Evolutionary conservation across 2,113 vertebrate genomes (phyloP).

Genomic region (Bagarius yarrelli): DNA sequence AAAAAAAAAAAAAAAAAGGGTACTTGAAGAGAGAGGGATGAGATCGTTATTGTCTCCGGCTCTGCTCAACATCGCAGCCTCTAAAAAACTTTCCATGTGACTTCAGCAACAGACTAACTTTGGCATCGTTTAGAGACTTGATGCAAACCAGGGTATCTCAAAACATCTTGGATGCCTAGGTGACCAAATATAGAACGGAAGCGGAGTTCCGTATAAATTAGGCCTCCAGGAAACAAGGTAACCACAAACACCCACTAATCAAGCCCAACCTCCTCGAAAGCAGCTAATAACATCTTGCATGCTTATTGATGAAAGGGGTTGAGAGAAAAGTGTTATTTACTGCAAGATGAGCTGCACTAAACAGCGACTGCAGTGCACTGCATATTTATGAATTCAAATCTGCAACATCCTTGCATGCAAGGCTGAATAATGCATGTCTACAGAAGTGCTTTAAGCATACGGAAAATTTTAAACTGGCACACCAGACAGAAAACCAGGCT

Average conservation of each 20-base stretch:
- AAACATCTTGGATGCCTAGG: not conserved
- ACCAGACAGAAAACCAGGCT: slow-evolving; percentile 1
- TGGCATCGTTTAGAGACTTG: not conserved
- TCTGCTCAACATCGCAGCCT: not conserved
- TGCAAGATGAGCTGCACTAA: too few relatives aligned
- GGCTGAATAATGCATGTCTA: slow-evolving; percentile 22
- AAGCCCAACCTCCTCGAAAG: not conserved
- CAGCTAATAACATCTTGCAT: not conserved
- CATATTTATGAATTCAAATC: slow-evolving; percentile 15
- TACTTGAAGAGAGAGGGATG: not conserved
- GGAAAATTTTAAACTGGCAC: not conserved
- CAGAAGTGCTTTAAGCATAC: not conserved
- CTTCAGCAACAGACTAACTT: slow-evolving; percentile 10
- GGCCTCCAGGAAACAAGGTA: not conserved
- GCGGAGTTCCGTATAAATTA: not conserved
- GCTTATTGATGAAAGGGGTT: not conserved
- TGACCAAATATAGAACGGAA: slow-evolving; percentile 13
- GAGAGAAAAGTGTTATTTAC: not conserved
- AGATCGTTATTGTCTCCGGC: not conserved
- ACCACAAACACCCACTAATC: slow-evolving; percentile 10
- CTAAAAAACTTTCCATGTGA: slow-evolving; percentile 11
- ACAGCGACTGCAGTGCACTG: slow-evolving; percentile 1
- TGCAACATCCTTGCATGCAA: not conserved
- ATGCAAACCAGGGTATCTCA: slow-evolving; percentile 8
- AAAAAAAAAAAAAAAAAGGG: too few relatives aligned